Conservation (phyloP, 2,797 vertebrate species). For the Labroides dimidiatus region DNA sequence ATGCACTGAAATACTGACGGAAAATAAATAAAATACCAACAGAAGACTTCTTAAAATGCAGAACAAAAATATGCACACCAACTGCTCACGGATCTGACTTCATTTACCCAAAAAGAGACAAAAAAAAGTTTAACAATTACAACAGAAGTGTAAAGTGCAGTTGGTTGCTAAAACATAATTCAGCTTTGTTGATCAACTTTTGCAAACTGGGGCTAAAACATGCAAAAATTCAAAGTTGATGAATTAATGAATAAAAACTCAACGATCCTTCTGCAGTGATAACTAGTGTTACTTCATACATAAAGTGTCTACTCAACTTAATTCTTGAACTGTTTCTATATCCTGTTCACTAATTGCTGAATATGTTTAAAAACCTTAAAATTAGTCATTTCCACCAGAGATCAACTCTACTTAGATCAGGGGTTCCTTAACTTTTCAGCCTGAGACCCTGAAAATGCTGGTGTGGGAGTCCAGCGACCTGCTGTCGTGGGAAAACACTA, state of each 20-base stretch:
- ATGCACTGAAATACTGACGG: slow-evolving; percentile 64
- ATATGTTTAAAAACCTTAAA: slow-evolving; percentile 11
- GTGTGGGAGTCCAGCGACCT: no score
- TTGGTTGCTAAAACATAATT: not conserved
- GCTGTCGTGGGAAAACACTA: no score
- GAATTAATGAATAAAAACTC: slow-evolving; percentile 19
- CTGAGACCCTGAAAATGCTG: no score
- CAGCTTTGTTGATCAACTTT: slow-evolving; percentile 16
- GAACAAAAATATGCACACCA: slow-evolving; percentile 1
- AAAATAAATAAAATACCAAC: slow-evolving; percentile 36
- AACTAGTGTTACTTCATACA: not conserved
- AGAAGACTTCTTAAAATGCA: slow-evolving; percentile 19
- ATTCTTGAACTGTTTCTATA: not conserved
- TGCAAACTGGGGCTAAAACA: slow-evolving; percentile 7
- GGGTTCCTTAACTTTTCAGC: no score
- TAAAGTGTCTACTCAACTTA: not conserved
- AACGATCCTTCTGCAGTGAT: slow-evolving; percentile 12
- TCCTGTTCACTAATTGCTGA: slow-evolving; percentile 11
- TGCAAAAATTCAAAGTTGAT: not conserved
- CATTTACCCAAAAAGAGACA: no score
- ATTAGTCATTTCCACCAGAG: no score
- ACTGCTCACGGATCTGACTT: not conserved
- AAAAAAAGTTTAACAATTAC: no score
- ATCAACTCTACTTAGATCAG: no score
- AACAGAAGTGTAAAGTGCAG: no score